phyloP scores from a whole-genome alignment of 2,797 vertebrate species.

The Arrhamphus sclerolepis region DNA sequence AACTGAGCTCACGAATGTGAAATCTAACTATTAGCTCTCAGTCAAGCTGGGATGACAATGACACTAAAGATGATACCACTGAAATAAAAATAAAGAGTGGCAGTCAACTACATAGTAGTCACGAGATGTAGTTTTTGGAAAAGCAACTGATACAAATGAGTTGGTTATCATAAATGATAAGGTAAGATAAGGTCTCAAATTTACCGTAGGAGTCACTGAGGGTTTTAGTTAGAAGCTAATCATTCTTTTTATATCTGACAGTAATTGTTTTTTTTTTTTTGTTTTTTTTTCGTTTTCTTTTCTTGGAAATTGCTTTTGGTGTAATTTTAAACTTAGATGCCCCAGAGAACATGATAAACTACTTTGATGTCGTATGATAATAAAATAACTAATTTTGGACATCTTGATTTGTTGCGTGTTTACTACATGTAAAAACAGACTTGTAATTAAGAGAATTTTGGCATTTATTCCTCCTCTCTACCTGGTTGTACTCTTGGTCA shows the following conservation, averaged over 20 bases:
- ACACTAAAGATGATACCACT: not conserved
- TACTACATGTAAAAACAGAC: too few species aligned
- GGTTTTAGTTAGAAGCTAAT: conserved; percentile 4
- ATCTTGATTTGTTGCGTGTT: too few species aligned
- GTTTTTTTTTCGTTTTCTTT: too few species aligned
- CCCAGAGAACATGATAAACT: not conserved
- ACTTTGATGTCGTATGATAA: too few species aligned
- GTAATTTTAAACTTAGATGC: not conserved
- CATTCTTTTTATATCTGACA: not conserved
- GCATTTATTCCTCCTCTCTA: too few species aligned
- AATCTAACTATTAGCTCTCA: not conserved
- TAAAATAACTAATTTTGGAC: too few species aligned
- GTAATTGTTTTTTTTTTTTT: not conserved
- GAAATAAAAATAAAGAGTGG: not conserved
- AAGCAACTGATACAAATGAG: conserved; percentile 14
- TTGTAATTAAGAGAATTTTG: too few species aligned
- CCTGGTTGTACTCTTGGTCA: too few species aligned
- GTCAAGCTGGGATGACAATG: not conserved
- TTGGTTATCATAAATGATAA: conserved; percentile 8
- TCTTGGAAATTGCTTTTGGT: not conserved
- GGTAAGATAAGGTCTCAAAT: conserved; percentile 3
- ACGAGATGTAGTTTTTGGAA: not conserved
- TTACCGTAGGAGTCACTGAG: not conserved
- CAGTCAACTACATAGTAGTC: not conserved
- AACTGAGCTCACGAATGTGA: not conserved